These are phyloP conservation scores for Enteromius fasciolatus DNA, from an alignment of 2,797 vertebrate genomes.

Conservation along the genomic window DNA sequence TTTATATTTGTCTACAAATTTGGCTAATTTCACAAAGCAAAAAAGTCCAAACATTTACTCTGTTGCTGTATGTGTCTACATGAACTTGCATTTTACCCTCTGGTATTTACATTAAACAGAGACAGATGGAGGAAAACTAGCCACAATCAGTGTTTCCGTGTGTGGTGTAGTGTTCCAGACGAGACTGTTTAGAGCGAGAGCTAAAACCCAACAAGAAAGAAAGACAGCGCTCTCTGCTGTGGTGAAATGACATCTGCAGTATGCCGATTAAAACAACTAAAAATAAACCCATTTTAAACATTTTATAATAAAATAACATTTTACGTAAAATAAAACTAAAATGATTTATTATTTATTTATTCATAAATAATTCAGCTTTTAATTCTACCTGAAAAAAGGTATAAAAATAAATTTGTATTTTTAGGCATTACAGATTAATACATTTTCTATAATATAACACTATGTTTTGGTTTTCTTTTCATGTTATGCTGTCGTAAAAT, in stretches of 20 bases:
- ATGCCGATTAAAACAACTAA: background rate
- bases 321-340: background rate
- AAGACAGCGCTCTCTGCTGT: conserved; percentile 28
- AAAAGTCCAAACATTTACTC: background rate
- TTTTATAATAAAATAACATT: background rate
- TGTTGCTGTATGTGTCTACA: background rate
- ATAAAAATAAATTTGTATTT: background rate
- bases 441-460: background rate
- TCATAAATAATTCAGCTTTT: background rate
- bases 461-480: background rate
- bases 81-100: background rate
- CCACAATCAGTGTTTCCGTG: background rate
- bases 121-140: background rate
- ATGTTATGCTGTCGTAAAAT: background rate
- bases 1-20: background rate
- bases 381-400: too few species aligned
- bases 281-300: too few species aligned
- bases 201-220: background rate
- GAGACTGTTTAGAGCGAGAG: background rate
- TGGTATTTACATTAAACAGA: conserved; percentile 15
- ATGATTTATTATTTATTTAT: background rate
- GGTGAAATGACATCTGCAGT: background rate
- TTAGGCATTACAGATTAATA: background rate
- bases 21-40: background rate
- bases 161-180: background rate